Evolutionary conservation across 2,888 invertebrate species (phyloP).

Genomic region (Lycaena phlaeas): DNA sequence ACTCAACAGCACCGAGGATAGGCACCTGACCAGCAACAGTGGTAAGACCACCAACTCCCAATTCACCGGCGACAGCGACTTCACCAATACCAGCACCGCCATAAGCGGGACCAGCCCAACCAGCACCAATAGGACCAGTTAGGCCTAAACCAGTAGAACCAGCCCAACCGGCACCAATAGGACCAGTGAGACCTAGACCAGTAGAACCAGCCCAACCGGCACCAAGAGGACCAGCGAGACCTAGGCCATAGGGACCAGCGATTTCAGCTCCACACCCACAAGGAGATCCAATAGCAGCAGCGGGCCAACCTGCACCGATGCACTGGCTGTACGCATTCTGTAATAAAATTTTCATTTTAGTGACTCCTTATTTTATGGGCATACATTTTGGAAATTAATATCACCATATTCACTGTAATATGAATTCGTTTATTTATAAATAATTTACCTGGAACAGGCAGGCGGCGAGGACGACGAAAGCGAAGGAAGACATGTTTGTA

Average conservation of each 20-base stretch:
- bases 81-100: slow-evolving; percentile 18
- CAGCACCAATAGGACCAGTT: slow-evolving; percentile 9
- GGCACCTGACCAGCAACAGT: slow-evolving; percentile 32
- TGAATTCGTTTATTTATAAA: too few species aligned
- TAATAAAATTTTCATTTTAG: too few species aligned
- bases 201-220: slow-evolving; percentile 13
- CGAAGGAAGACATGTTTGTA: slow-evolving; percentile 1
- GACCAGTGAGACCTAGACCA: slow-evolving; percentile 10
- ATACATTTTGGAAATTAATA: too few species aligned
- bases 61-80: slow-evolving; percentile 14
- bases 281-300: not conserved
- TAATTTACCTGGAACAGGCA: slow-evolving; percentile 21
- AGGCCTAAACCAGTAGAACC: slow-evolving; percentile 10
- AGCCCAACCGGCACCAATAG: slow-evolving; percentile 13
- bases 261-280: too few species aligned
- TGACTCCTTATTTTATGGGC: too few species aligned
- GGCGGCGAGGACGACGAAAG: slow-evolving; percentile 18
- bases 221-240: slow-evolving; percentile 13
- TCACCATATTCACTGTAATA: too few species aligned
- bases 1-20: slow-evolving; percentile 32
- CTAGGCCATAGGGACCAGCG: slow-evolving; percentile 15
- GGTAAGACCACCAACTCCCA: slow-evolving; percentile 19
- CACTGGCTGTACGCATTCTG: slow-evolving; percentile 11
- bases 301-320: slow-evolving; percentile 3
- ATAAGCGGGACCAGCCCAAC: slow-evolving; percentile 14